Conservation (phyloP, 2,888 invertebrate species). For the Cantharis rufa region DNA sequence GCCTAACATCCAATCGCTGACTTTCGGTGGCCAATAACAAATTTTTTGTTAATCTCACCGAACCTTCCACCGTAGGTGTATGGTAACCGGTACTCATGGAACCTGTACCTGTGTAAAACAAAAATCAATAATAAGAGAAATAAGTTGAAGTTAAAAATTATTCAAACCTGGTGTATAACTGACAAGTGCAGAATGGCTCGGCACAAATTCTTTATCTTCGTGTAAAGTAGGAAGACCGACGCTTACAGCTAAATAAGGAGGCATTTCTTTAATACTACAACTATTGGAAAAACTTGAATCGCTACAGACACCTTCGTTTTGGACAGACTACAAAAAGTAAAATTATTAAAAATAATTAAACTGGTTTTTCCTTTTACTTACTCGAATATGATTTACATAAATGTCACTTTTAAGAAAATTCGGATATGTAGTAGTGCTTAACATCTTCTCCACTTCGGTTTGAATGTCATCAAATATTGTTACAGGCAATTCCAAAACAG, state of each 20-base stretch:
- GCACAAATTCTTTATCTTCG: conserved; percentile 78
- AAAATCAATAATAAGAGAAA: not conserved
- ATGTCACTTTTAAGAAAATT: conserved; percentile 91
- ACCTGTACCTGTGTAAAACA: conserved; percentile 44
- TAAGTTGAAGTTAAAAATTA: not conserved
- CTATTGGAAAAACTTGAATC: conserved; percentile 52
- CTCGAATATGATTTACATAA: conserved; percentile 83
- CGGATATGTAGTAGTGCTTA: conserved; percentile 87
- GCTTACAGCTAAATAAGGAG: conserved; percentile 48
- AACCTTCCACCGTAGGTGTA: conserved; percentile 51
- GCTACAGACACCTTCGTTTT: conserved; percentile 47
- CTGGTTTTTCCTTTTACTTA: conserved; percentile 48
- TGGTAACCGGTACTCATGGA: conserved; percentile 57
- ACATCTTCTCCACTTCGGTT: conserved; percentile 73
- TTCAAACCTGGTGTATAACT: conserved; percentile 49
- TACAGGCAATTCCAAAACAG: conserved; percentile 61
- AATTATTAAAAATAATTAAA: not conserved
- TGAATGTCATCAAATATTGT: conserved; percentile 80
- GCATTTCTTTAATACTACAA: conserved; percentile 50
- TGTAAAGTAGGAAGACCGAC: conserved; percentile 76
- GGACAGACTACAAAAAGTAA: conserved; percentile 43
- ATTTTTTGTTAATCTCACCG: conserved; percentile 75
- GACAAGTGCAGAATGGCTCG: conserved; percentile 44
- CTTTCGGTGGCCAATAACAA: conserved; percentile 80
- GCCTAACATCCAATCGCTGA: conserved; percentile 64